Evolutionary conservation across 2,113 vertebrate genomes (phyloP).

Genomic region (Oreochromis spilurus): DNA sequence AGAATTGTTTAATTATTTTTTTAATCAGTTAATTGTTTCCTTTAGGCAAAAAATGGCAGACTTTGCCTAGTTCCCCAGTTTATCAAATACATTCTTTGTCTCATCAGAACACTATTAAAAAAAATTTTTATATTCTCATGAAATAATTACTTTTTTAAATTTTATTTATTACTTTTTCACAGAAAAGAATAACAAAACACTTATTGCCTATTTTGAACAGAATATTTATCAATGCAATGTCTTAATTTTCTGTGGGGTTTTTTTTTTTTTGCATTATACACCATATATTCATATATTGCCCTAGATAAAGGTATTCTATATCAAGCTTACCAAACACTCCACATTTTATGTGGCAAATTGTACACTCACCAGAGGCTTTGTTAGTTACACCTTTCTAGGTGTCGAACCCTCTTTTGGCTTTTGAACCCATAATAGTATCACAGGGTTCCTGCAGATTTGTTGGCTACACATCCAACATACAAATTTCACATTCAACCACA

Average conservation of each 20-base stretch:
- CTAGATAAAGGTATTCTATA: neutral
- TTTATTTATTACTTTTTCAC: neutral
- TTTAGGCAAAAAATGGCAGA: neutral
- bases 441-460: neutral
- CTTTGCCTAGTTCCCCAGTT: neutral
- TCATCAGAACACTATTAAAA: neutral
- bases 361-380: neutral
- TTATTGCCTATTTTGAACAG: neutral
- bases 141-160: neutral
- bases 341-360: neutral
- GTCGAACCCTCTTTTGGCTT: neutral
- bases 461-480: neutral
- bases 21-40: neutral
- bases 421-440: neutral
- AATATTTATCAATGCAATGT: neutral
- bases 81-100: neutral
- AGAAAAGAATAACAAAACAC: neutral
- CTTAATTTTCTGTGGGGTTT: fast-evolving
- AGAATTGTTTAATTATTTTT: neutral
- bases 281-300: neutral
- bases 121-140: neutral
- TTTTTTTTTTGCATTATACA: neutral
- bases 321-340: fast-evolving
- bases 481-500: fast-evolving
- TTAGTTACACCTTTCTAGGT: neutral